Evolutionary conservation across 2,888 invertebrate species (phyloP).

Genomic region (Trissolcus brochymenae): DNA sequence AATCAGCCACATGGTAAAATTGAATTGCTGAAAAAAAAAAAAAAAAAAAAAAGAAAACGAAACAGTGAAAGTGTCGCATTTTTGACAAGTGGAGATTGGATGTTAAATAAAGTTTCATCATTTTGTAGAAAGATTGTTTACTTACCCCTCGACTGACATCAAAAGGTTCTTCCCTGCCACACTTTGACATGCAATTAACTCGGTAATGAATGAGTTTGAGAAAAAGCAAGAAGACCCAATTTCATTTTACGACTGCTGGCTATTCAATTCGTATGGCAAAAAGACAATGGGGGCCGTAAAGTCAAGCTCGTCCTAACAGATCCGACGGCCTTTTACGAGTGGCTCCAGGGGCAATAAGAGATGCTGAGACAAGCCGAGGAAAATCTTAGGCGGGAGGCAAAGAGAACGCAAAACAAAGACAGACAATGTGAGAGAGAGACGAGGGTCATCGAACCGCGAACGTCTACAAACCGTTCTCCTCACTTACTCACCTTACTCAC

Average conservation of each 20-base stretch:
- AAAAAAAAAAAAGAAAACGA: background rate
- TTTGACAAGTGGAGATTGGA: too few species aligned
- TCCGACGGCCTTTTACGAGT: slow-evolving; percentile 45
- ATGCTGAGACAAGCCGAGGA: slow-evolving; percentile 32
- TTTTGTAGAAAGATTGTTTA: too few species aligned
- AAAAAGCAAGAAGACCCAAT: slow-evolving; percentile 10
- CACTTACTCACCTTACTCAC: slow-evolving; percentile 66
- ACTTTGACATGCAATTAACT: slow-evolving; percentile 5
- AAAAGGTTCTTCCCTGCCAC: background rate
- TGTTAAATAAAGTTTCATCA: too few species aligned
- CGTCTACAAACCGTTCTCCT: slow-evolving; percentile 66
- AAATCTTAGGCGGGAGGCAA: slow-evolving; percentile 36
- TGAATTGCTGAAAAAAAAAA: too few species aligned
- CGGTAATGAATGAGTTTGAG: background rate
- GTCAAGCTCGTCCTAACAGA: slow-evolving; percentile 18
- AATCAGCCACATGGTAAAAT: too few species aligned
- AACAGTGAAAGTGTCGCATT: background rate
- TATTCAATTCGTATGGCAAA: background rate
- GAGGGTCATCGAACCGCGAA: slow-evolving; percentile 67
- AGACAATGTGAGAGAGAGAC: slow-evolving; percentile 52
- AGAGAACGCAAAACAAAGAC: slow-evolving; percentile 52
- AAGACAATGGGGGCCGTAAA: slow-evolving; percentile 29
- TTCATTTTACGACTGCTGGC: slow-evolving; percentile 10
- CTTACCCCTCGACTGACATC: background rate
- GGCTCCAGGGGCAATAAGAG: slow-evolving; percentile 30